Evolutionary conservation across 2,888 invertebrate genomes (phyloP), one percentile per base, ranked within the genome.

Genomic region (Glyphotaelius pellucidus): DNA sequence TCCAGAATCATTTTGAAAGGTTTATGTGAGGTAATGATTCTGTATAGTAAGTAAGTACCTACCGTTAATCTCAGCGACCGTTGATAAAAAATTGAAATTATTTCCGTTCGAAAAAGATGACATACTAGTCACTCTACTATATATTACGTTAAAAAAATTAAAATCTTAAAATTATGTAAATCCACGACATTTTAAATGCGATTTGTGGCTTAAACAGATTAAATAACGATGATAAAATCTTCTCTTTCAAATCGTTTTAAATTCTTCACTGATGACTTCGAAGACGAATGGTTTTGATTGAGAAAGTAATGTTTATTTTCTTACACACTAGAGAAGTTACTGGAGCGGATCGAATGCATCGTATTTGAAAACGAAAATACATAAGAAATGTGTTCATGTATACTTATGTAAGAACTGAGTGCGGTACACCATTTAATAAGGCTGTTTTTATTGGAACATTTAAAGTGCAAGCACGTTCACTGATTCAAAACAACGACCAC

Each of bases 281-380:
- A n/a, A 67, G 67, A 67, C 25, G 67, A 67, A 67, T 67, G 67
- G 25, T 25, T 67, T 25, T 67, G 67, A 67, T 67, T 67, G 25
- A 67, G 67, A 67, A 67, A 67, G 67, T 67, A 67, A n/a, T 67
- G 25, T 67, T 67, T 67, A 67, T 67, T 67, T 67, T 67, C 67
- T 67, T 67, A n/a, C 25, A 67, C 67, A 67, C 67, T 67, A n/a
- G 25, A 67, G 67, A 67, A 67, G 67, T 67, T 67, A 67, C n/a
- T 67, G 67, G 67, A 67, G 67, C 67, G 67, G 67, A n/a, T 67
- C 67, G 67, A 67, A 67, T n/a, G 67, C 67, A 67, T 67, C 67
- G 67, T 25, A 67, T 67, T 67, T 67, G 67, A 67, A 67, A 67
- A 67, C 25, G 67, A 67, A 67, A 67, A 67, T 67, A 67, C 67